Percentiles rank a stretch among this genome's conserved stretches.
phyloP scores from a whole-genome alignment of 2,113 vertebrate species.

The Muntiacus reevesi region DNA sequence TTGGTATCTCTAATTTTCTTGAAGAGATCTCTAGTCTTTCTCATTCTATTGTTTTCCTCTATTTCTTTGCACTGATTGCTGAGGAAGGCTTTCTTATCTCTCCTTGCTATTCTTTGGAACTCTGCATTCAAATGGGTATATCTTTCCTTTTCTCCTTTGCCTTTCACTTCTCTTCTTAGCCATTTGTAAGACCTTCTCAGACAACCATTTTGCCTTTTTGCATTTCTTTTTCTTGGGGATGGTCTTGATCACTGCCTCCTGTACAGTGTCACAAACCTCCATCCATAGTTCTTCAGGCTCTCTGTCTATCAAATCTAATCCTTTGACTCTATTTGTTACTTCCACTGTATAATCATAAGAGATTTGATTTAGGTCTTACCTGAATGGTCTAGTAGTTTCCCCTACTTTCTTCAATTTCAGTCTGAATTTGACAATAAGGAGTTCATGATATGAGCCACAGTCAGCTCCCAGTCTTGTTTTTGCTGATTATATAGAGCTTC shows the following conservation, averaged over 20 bases:
- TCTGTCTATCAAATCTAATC: not conserved
- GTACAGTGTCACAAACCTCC: not conserved
- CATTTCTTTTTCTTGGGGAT: not conserved
- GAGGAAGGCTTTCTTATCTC: not conserved
- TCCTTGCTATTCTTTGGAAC: not conserved
- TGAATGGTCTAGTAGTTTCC: not conserved
- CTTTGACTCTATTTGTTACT: not conserved
- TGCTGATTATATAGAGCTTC: not conserved
- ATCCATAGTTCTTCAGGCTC: not conserved
- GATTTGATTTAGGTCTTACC: not conserved
- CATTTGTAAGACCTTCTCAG: not conserved
- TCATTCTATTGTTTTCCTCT: not conserved
- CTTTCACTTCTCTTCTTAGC: not conserved
- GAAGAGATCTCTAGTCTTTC: not conserved
- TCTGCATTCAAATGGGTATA: not conserved
- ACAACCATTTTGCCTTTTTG: not conserved
- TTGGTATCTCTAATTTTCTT: not conserved
- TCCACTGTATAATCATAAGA: not conserved
- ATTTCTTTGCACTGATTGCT: rapidly evolving
- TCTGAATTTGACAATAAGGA: not conserved
- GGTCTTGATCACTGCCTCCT: not conserved
- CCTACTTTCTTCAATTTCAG: not conserved
- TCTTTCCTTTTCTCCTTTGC: not conserved
- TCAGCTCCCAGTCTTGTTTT: not conserved
- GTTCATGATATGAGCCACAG: not conserved